Conservation (phyloP, 2,113 vertebrate genomes). For the Corydoras sp. region DNA sequence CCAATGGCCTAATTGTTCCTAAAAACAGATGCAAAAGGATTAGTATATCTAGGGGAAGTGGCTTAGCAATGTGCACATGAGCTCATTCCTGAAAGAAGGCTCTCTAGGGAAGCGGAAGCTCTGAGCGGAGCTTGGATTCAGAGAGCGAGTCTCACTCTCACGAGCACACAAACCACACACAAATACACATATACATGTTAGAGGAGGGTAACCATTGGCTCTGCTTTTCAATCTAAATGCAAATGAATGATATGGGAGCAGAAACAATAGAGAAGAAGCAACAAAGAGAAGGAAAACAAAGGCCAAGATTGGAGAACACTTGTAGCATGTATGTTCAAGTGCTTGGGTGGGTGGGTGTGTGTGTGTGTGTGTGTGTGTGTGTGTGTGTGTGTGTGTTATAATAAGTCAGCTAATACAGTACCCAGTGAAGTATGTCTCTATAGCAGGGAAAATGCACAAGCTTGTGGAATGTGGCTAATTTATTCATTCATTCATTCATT, state of each 20-base stretch:
- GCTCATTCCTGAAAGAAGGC: slow-evolving; percentile 30
- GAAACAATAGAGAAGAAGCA: slow-evolving; percentile 38
- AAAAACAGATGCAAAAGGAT: neutral
- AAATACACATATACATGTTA: slow-evolving; percentile 35
- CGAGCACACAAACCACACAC: slow-evolving; percentile 22
- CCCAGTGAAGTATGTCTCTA: neutral
- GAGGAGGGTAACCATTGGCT: slow-evolving; percentile 58
- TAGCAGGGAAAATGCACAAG: slow-evolving; percentile 9
- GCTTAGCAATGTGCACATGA: slow-evolving; percentile 25
- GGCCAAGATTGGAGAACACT: slow-evolving; percentile 33
- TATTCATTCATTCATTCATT: no score
- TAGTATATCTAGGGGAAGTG: neutral
- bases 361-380: neutral
- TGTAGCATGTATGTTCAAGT: slow-evolving; percentile 35
- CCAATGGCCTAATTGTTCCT: neutral
- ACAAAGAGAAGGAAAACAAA: slow-evolving; percentile 29
- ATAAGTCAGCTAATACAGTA: slow-evolving; percentile 6
- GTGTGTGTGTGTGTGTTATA: neutral
- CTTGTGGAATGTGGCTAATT: slow-evolving; percentile 19
- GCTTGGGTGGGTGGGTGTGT: neutral
- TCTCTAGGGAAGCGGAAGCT: slow-evolving; percentile 29
- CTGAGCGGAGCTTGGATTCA: slow-evolving; percentile 20
- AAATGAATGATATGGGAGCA: slow-evolving; percentile 50
- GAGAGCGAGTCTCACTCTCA: neutral
- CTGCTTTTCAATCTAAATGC: slow-evolving; percentile 66